Evolutionary conservation across 2,888 invertebrate genomes (phyloP).

Genomic region (Papilio elwesi): DNA sequence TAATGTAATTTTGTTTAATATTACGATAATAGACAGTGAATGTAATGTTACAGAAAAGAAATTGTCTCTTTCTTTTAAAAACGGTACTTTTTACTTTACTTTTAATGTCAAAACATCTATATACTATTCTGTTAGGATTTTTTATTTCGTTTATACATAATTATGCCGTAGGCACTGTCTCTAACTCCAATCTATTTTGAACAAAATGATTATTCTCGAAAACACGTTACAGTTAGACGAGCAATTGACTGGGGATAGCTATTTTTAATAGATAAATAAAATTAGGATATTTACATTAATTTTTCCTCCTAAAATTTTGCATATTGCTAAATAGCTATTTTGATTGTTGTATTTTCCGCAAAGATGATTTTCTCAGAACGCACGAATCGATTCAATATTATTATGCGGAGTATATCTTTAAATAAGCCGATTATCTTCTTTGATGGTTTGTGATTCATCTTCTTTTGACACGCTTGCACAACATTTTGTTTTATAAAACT

Average conservation of each 20-base stretch:
- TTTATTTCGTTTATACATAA: neutral
- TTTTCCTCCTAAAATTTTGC: too few relatives aligned
- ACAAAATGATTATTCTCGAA: too few relatives aligned
- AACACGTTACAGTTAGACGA: too few relatives aligned
- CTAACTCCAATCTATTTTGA: too few relatives aligned
- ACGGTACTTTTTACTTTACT: neutral
- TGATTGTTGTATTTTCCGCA: neutral
- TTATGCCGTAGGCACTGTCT: too few relatives aligned
- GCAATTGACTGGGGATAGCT: too few relatives aligned
- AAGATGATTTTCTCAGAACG: neutral
- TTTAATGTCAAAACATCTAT: neutral
- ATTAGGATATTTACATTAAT: too few relatives aligned
- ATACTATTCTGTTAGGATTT: neutral
- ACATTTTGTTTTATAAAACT: neutral
- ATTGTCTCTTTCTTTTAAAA: neutral
- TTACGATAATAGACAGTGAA: slow-evolving; percentile 19
- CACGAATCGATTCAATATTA: slow-evolving; percentile 11
- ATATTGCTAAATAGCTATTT: neutral
- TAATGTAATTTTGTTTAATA: slow-evolving; percentile 9
- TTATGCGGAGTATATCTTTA: slow-evolving; percentile 4
- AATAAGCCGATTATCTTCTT: slow-evolving; percentile 8
- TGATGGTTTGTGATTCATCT: slow-evolving; percentile 13
- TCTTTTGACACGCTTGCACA: neutral
- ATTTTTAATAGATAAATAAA: too few relatives aligned
- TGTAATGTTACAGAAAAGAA: slow-evolving; percentile 4